Conservation (phyloP, 2,888 invertebrate species). For the Metacarcinus magister region DNA sequence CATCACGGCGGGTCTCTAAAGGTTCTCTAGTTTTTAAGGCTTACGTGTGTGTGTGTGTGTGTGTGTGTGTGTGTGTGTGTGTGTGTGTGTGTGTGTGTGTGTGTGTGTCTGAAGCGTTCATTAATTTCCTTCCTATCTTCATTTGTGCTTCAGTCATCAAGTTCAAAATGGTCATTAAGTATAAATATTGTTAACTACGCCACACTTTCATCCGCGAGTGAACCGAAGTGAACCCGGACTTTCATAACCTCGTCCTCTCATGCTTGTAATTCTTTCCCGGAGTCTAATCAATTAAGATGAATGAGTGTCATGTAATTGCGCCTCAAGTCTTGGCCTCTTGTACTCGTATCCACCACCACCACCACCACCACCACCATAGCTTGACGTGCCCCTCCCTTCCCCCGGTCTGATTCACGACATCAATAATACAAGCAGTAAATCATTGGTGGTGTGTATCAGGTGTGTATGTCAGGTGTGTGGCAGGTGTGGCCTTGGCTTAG, state of each 20-base stretch:
- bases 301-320: not conserved
- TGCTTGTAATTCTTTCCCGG: not conserved
- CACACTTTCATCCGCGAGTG: no score
- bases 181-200: no score
- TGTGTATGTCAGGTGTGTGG: not conserved
- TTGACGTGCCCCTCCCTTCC: not conserved
- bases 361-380: no score
- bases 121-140: not conserved
- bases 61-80: constrained; percentile 66
- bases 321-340: no score
- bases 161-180: no score
- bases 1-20: constrained; percentile 51
- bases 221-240: not conserved
- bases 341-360: no score
- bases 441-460: no score
- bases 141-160: no score
- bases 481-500: no score
- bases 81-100: constrained; percentile 64
- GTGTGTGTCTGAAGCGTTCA: not conserved
- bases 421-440: not conserved
- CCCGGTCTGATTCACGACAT: not conserved
- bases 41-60: not conserved
- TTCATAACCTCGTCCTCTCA: not conserved
- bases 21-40: constrained; percentile 28
- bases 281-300: not conserved